phyloP scores from a whole-genome alignment of 2,113 vertebrate genomes.

The Hypocryptadius cinnamomeus region DNA sequence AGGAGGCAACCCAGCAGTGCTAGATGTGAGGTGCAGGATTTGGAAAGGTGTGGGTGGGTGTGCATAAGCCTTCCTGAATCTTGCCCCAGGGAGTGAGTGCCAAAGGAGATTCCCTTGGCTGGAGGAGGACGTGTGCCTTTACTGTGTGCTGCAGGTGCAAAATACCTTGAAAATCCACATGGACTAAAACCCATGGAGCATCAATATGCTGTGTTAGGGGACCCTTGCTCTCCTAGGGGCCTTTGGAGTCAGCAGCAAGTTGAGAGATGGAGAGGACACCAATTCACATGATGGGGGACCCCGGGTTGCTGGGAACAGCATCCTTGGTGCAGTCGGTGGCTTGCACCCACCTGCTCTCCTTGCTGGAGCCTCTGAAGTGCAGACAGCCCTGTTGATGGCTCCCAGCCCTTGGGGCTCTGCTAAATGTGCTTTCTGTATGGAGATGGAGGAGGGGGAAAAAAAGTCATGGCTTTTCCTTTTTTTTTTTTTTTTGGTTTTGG shows the following conservation, averaged over 20 bases:
- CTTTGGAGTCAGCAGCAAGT: background rate
- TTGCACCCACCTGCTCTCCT: background rate
- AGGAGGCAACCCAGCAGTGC: background rate
- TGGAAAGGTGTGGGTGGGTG: background rate
- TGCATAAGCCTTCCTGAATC: background rate
- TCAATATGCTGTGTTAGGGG: fast-evolving
- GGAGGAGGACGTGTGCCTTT: fast-evolving
- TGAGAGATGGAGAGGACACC: background rate
- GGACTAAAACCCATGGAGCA: background rate
- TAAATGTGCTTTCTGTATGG: background rate
- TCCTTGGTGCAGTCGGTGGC: fast-evolving
- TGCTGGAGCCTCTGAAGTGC: background rate
- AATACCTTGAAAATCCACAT: background rate
- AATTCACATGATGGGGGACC: fast-evolving
- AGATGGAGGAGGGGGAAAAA: background rate
- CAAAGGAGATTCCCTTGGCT: background rate
- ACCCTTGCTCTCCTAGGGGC: background rate
- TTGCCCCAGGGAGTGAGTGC: background rate
- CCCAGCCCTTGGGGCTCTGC: background rate
- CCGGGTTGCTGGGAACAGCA: fast-evolving
- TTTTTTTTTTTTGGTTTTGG: no score
- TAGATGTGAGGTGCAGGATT: background rate
- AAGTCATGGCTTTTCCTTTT: background rate
- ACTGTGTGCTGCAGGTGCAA: background rate
- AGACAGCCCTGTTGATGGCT: background rate